Base-by-base conservation (phyloP, 2,797 vertebrate genomes). In the Eulemur mongoz region DNA sequence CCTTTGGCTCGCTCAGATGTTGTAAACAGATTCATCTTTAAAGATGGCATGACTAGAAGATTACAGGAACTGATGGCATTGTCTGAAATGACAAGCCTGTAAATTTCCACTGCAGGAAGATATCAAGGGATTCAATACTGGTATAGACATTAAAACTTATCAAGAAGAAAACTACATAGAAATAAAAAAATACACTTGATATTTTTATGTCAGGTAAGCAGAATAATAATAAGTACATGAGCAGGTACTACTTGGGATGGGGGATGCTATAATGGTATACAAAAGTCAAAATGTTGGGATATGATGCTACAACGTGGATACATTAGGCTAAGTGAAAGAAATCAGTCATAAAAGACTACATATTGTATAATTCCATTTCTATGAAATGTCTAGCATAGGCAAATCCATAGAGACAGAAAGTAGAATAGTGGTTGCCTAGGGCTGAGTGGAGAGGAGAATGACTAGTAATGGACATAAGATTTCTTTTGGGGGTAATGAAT, bases 61-160 rank as follows among this genome's bases (percentile, higher is more conserved):
- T 87, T 65, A 75, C 27, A 32, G 89, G 30, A 52, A 13, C 61
- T 57, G 45, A 23, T 61, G 78, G 30, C 38, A 59, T 78, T 92
- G 85, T 67, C 61, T 73, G 80, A 61, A 88, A 70, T 63, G 40
- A 72, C 70, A 81, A 80, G 52, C 4, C 65, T 92, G 87, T 87
- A 96, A 94, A 93, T 96, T 94, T 92, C 90, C 76, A 90, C 25
- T 15, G 52, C 50, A 40, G 32, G 45, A 15, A 5, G 12, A 81
- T 40, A 38, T 59, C 69, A 75, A 69, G 57, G 85, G 82, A 65
- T 14, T 59, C 1, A 2, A 63, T 59, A 52, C 61, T 4, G 67
- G 35, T 3, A 23, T 1, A 50, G 13, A 25, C 63, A 13, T 80
- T 65, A 23, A 52, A 76, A 9, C 17, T 35, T 84, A 72, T 7